phyloP scores from a whole-genome alignment of 1,140 invertebrate species.

The Bombus difficillimus region DNA sequence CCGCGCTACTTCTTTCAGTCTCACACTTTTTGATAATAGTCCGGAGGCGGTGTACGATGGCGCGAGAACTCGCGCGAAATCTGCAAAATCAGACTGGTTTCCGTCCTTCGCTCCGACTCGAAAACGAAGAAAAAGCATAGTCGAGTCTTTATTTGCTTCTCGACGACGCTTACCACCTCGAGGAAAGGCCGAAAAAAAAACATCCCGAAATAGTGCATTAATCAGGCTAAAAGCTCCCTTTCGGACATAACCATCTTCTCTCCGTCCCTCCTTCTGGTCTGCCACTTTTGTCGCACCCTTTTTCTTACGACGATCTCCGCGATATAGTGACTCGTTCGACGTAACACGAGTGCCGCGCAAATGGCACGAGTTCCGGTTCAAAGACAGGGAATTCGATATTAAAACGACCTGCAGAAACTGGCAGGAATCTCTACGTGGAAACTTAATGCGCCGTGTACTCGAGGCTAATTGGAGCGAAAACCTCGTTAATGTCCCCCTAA shows the following conservation, averaged over 20 bases:
- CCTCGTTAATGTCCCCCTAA: conserved; percentile 68
- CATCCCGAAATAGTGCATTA: conserved; percentile 64
- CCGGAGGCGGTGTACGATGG: conserved; percentile 29
- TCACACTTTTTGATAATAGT: conserved; percentile 69
- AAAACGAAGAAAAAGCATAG: conserved; percentile 5
- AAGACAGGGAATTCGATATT: conserved; percentile 72
- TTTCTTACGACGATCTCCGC: neutral
- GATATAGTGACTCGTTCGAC: neutral
- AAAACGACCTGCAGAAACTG: conserved; percentile 57
- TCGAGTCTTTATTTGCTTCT: no score
- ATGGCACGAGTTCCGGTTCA: conserved; percentile 15
- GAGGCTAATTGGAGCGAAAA: conserved; percentile 73
- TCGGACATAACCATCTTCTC: conserved; percentile 13
- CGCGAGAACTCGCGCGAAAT: conserved; percentile 37
- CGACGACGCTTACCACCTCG: neutral
- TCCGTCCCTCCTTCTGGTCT: neutral
- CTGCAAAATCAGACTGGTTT: conserved; percentile 53
- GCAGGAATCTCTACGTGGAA: conserved; percentile 35
- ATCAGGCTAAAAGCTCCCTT: conserved; percentile 77
- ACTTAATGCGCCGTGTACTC: conserved; percentile 71
- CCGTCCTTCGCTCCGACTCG: neutral
- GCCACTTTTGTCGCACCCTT: neutral
- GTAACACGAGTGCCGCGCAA: neutral
- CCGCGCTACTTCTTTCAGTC: conserved; percentile 40
- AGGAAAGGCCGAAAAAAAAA: neutral